Evolutionary conservation across 1,140 invertebrate species (phyloP).

Genomic region (Anoplophora glabripennis): DNA sequence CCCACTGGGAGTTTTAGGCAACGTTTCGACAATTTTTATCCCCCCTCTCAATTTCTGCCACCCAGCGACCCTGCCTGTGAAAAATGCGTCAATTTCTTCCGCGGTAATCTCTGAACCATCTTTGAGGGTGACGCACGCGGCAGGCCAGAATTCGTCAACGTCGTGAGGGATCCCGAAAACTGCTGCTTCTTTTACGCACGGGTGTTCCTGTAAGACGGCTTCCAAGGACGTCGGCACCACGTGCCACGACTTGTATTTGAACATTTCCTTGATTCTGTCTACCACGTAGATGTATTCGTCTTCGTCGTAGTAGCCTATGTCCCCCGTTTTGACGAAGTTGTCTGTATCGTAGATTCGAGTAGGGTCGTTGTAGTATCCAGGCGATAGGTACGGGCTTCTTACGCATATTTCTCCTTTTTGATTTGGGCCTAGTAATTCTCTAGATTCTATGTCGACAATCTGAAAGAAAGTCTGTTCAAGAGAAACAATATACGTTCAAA

Average conservation of each 20-base stretch:
- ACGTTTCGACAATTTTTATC: constrained; percentile 30
- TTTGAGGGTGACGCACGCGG: constrained; percentile 59
- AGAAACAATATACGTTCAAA: too few relatives aligned
- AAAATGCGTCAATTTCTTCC: constrained; percentile 28
- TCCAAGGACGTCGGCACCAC: constrained; percentile 59
- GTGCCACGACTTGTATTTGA: constrained; percentile 60
- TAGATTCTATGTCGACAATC: constrained; percentile 27
- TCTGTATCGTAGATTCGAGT: constrained; percentile 51
- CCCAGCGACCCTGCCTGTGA: constrained; percentile 35
- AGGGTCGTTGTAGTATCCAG: constrained; percentile 24
- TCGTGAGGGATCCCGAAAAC: constrained; percentile 67
- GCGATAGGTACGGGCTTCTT: constrained; percentile 16
- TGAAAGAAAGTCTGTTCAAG: constrained; percentile 23
- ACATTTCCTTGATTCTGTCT: constrained; percentile 73
- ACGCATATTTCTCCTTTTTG: constrained; percentile 28
- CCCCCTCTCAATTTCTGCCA: constrained; percentile 34
- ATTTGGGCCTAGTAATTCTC: constrained; percentile 24
- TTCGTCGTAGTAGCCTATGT: constrained; percentile 67
- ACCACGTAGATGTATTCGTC: constrained; percentile 64
- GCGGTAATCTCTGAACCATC: neutral
- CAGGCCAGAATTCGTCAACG: constrained; percentile 61
- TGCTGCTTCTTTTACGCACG: constrained; percentile 61
- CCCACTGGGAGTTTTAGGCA: constrained; percentile 37
- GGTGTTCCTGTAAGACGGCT: constrained; percentile 59
- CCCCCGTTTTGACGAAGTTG: constrained; percentile 72